These are phyloP conservation scores for Cheiracanthium punctorium DNA, from an alignment of 2,888 invertebrate species.

Conservation along the genomic window DNA sequence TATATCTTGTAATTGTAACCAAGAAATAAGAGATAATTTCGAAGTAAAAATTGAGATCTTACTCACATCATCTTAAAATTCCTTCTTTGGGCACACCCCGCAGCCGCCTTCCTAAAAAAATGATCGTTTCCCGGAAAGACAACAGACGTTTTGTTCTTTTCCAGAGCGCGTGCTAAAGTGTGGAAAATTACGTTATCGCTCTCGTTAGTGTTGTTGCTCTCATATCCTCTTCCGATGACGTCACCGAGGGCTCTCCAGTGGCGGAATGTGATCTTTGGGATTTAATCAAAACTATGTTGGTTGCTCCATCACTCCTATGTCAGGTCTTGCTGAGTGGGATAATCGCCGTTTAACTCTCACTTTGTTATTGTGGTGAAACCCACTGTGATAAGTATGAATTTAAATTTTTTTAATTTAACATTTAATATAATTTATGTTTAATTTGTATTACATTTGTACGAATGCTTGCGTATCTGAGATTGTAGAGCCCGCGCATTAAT, in stretches of 20 bases:
- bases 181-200: constrained; percentile 45
- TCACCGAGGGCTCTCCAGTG: neutral
- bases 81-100: neutral
- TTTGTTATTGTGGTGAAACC: no score
- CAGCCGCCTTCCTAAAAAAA: neutral
- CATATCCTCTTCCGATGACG: constrained; percentile 55
- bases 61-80: neutral
- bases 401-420: no score
- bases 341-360: no score
- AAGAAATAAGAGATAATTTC: no score
- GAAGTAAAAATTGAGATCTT: neutral
- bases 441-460: no score
- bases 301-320: neutral
- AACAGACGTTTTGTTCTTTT: constrained; percentile 7
- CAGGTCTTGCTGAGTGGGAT: no score
- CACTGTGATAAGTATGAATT: no score
- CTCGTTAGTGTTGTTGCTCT: constrained; percentile 9
- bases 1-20: no score
- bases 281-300: constrained; percentile 14
- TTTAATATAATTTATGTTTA: no score
- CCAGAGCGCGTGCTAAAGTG: constrained; percentile 15
- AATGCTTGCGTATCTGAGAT: no score
- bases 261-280: constrained; percentile 4
- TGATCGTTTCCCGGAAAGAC: constrained; percentile 18
- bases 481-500: no score